These are phyloP conservation scores for Rhynchopsitta pachyrhyncha DNA, from an alignment of 2,113 vertebrate species.

Conservation along the genomic window DNA sequence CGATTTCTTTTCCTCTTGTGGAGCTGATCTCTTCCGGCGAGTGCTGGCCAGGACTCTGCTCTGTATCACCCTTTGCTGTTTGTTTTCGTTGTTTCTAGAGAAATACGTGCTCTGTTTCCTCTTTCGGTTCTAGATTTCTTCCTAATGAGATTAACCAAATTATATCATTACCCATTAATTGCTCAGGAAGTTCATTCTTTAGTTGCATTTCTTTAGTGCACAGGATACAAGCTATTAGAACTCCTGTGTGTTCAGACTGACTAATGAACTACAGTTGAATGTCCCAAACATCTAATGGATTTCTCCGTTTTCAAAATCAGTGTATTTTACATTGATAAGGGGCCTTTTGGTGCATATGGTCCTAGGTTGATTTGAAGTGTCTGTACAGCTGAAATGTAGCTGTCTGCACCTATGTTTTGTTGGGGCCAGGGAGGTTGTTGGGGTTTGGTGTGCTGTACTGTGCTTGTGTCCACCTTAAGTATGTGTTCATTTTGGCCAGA, in stretches of 20 bases:
- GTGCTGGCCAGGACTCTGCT: not conserved
- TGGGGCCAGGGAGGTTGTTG: not conserved
- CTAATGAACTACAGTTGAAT: not conserved
- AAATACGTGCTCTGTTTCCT: not conserved
- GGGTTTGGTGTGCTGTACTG: not conserved
- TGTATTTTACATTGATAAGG: not conserved
- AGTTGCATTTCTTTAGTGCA: slow-evolving; percentile 22
- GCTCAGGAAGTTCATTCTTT: slow-evolving; percentile 56
- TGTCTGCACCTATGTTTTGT: not conserved
- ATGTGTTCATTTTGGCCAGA: not conserved
- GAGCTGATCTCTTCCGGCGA: fast-evolving
- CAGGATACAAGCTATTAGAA: slow-evolving; percentile 48
- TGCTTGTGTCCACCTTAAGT: not conserved
- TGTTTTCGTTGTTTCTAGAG: slow-evolving; percentile 35
- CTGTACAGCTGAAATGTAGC: not conserved
- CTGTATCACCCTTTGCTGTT: slow-evolving; percentile 1
- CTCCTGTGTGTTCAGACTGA: not conserved
- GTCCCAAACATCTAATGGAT: not conserved
- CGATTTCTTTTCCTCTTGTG: not conserved
- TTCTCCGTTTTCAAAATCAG: not conserved
- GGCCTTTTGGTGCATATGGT: not conserved
- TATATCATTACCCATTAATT: slow-evolving; percentile 43
- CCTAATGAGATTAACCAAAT: slow-evolving; percentile 29
- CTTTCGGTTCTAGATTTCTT: slow-evolving; percentile 28
- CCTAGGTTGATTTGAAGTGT: not conserved